Evolutionary conservation across 2,888 invertebrate species (phyloP).

Genomic region (Xestia ashworthii): DNA sequence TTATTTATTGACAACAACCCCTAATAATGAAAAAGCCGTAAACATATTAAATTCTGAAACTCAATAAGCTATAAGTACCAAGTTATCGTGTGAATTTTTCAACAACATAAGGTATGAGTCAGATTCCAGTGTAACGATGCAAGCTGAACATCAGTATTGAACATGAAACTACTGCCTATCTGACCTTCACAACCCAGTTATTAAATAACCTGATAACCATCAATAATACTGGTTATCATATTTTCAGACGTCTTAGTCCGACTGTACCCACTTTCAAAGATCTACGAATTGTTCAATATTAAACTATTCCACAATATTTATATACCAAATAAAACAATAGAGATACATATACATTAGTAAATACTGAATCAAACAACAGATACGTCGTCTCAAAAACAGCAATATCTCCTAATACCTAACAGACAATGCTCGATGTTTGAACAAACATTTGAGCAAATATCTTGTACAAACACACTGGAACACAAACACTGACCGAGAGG

Average conservation of each 20-base stretch:
- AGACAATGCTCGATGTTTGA: slow-evolving; percentile 40
- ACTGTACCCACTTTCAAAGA: background rate
- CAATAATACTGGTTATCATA: background rate
- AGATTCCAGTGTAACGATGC: background rate
- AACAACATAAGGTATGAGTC: background rate
- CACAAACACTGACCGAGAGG: slow-evolving; percentile 42
- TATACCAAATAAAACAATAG: background rate
- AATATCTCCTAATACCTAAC: slow-evolving; percentile 43
- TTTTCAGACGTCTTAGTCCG: background rate
- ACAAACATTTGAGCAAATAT: slow-evolving; percentile 46
- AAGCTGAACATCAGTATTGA: background rate
- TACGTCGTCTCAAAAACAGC: slow-evolving; percentile 31
- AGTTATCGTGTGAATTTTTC: background rate
- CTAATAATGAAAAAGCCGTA: background rate
- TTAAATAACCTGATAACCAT: background rate
- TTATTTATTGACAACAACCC: background rate
- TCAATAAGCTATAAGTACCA: background rate
- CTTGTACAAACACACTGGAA: slow-evolving; percentile 46
- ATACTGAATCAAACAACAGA: slow-evolving; percentile 27
- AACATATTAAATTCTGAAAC: background rate
- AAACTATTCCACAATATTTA: background rate
- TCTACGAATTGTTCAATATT: background rate
- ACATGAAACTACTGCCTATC: background rate
- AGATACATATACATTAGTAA: background rate
- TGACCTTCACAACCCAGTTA: background rate